Percentiles rank a stretch among this genome's conserved stretches.
Conservation (phyloP, 2,888 invertebrate genomes). For the Panopea generosa region DNA sequence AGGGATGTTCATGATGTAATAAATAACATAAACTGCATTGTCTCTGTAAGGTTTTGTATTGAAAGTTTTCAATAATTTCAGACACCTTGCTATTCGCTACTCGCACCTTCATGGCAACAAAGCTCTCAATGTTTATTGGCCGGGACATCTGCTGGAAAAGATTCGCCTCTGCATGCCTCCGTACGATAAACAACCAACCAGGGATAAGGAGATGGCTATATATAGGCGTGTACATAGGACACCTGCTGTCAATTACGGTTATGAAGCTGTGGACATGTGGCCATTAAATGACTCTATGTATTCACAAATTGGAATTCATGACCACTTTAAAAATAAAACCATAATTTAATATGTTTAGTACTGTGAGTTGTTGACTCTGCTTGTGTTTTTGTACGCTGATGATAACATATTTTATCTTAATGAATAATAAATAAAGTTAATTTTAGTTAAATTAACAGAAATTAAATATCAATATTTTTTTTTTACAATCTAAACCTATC, state of each 20-base stretch:
- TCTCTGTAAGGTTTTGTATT: no score
- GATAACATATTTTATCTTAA: no score
- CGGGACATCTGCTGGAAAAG: constrained; percentile 82
- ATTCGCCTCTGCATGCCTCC: constrained; percentile 79
- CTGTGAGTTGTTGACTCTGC: no score
- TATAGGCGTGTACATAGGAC: constrained; percentile 66
- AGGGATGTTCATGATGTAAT: no score
- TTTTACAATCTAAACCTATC: no score
- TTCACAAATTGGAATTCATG: constrained; percentile 71
- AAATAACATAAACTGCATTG: no score
- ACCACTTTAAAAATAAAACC: constrained; percentile 67
- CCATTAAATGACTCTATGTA: constrained; percentile 69
- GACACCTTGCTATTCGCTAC: constrained; percentile 70
- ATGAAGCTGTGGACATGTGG: constrained; percentile 66
- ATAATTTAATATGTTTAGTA: constrained; percentile 32
- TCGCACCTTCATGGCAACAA: constrained; percentile 68
- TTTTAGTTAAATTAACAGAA: no score
- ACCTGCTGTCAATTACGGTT: constrained; percentile 58
- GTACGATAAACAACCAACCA: constrained; percentile 53
- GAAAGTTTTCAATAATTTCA: no score
- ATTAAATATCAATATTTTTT: no score
- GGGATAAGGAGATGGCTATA: constrained; percentile 64
- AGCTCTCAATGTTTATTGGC: constrained; percentile 81
- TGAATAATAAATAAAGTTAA: no score
- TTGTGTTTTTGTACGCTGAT: no score